Evolutionary conservation across 2,113 vertebrate genomes (phyloP), one percentile per base, ranked within the genome.

Genomic region (Hepsetus odoe): DNA sequence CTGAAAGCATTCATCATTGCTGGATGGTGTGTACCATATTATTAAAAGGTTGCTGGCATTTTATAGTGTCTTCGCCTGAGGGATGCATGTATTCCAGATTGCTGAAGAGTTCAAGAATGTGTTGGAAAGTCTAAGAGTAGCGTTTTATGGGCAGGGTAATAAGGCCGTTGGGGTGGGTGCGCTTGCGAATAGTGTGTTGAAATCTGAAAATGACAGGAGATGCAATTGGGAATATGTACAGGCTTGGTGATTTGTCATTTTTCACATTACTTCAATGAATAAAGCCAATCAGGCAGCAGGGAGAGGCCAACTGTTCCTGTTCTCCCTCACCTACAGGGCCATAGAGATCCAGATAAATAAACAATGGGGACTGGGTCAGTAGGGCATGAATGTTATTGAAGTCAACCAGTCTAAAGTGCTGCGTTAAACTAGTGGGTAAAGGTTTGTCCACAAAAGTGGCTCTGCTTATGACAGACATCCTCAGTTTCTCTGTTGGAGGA

Each of bases 281-380:
- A 82, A 89, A 92, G 88, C 85, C 74, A 90, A 92, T 91, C 90
- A 91, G 86, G 33, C 76, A 24, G 69, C 64, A 79, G 70, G 38
- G 82, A 84, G 69, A 80, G 80, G 76, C 74, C 79, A 74, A 83
- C 84, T 74, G 82, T 82, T 74, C 77, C 81, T 85, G 87, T 90
- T 87, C 33, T 76, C 80, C 89, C 68, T 80, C 79, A 40, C 74
- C 83, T 83, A 85, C 83, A 70, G 79, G 74, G n/a, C 72, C 7
- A 51, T 83, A 33, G 38, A 72, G 67, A 55, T 53, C 1, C 9
- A 30, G 20, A 87, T 76, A 85, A 88, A 86, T 82, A 82, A 42
- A 67, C 74, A 35, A 49, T 13, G 38, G n/a, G 46, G 38, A 61
- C 61, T 6, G 12, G 40, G 8, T 30, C 13, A 18, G 3, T 32